Conservation (phyloP, 2,888 invertebrate species). For the Melanchra persicariae region DNA sequence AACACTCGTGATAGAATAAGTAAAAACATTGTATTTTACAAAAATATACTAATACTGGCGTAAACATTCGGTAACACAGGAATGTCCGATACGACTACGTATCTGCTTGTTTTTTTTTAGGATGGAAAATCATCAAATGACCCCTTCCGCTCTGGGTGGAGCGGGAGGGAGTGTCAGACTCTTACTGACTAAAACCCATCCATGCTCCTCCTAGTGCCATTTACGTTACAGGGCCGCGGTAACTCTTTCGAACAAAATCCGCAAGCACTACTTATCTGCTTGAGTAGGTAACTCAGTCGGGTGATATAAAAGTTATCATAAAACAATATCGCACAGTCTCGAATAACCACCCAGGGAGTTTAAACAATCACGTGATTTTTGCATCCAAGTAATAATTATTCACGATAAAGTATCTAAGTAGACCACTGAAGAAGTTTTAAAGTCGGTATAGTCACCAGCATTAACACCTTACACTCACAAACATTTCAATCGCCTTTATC, state of each 20-base stretch:
- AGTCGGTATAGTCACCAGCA: background rate
- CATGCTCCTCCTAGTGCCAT: too few relatives aligned
- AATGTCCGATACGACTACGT: background rate
- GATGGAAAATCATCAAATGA: too few relatives aligned
- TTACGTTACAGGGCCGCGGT: too few relatives aligned
- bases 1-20: background rate
- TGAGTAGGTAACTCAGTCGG: background rate
- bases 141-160: too few relatives aligned
- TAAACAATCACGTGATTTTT: conserved; percentile 2
- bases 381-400: conserved; percentile 11
- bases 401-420: conserved; percentile 20
- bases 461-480: background rate
- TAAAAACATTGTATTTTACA: background rate
- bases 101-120: too few relatives aligned
- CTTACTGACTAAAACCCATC: too few relatives aligned
- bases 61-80: background rate
- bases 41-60: background rate
- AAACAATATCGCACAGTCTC: background rate
- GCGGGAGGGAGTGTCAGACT: too few relatives aligned
- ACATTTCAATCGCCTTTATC: background rate
- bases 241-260: too few relatives aligned
- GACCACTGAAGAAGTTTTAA: background rate
- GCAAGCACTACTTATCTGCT: too few relatives aligned
- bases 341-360: conserved; percentile 9
- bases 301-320: conserved; percentile 27